Conservation (phyloP, 2,888 invertebrate species). For the Stenolophus ochropezus region DNA sequence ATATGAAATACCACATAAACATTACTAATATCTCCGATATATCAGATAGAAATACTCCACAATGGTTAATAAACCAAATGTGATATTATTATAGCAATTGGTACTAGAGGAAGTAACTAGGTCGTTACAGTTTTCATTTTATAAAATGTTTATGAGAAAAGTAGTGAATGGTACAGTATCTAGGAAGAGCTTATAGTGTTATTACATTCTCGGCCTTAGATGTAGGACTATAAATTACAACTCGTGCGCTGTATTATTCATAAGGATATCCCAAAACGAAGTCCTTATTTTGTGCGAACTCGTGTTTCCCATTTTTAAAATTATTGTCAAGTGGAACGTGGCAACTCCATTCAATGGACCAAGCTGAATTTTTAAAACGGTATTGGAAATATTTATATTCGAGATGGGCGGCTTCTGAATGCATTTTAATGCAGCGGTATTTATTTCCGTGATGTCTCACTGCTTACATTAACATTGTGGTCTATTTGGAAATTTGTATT, state of each 20-base stretch:
- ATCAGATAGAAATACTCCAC: too few relatives aligned
- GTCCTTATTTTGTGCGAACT: neutral
- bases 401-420: neutral
- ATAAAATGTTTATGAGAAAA: too few relatives aligned
- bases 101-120: too few relatives aligned
- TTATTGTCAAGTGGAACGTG: conserved; percentile 6
- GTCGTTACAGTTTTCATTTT: too few relatives aligned
- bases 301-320: conserved; percentile 4
- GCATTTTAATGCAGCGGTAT: conserved; percentile 22
- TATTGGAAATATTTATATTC: conserved; percentile 32
- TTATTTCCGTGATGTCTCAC: conserved; percentile 24
- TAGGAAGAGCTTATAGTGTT: neutral
- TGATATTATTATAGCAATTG: too few relatives aligned
- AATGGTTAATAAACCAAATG: too few relatives aligned
- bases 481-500: conserved; percentile 19
- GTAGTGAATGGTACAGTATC: neutral
- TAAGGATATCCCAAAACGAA: neutral
- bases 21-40: too few relatives aligned
- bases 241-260: neutral
- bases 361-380: conserved; percentile 11
- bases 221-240: neutral
- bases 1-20: too few relatives aligned
- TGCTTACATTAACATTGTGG: conserved; percentile 17
- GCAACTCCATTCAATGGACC: neutral
- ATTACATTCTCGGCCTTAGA: neutral